Percentiles rank a stretch among this genome's conserved stretches.
These are phyloP conservation scores for Halcyon badia DNA, from an alignment of 2,797 vertebrate genomes.

Conservation along the genomic window DNA sequence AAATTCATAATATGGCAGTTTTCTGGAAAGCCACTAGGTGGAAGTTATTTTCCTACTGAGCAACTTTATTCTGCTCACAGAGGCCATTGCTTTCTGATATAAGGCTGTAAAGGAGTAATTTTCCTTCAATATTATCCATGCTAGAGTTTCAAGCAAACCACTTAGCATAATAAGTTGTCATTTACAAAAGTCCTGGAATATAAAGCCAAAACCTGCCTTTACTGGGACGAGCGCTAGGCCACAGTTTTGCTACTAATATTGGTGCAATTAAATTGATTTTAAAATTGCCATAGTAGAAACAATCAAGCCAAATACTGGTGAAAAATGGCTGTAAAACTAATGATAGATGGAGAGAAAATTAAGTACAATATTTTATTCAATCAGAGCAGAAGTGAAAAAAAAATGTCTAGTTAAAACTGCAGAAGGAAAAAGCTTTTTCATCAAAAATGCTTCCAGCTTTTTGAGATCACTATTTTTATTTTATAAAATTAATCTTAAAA, in stretches of 20 bases:
- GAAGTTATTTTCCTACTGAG: constrained; percentile 63
- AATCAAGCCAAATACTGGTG: neutral
- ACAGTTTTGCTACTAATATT: neutral
- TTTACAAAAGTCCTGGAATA: neutral
- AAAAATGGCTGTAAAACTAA: neutral
- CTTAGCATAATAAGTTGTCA: neutral
- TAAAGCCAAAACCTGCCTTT: neutral
- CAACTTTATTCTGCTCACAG: neutral
- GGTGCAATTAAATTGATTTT: neutral
- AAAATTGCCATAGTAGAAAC: neutral
- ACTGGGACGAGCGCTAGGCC: neutral
- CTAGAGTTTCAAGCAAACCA: neutral
- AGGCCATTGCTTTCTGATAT: neutral
- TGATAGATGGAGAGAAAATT: neutral
- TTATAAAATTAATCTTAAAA: constrained; percentile 23
- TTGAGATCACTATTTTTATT: constrained; percentile 26
- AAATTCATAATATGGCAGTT: constrained; percentile 30
- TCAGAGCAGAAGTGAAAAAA: neutral
- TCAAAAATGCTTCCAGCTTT: neutral
- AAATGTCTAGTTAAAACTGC: neutral
- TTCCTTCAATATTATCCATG: neutral
- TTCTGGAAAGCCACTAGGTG: constrained; percentile 69
- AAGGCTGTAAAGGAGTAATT: neutral
- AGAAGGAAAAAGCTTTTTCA: neutral
- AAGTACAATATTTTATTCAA: neutral